Evolutionary conservation across 2,888 invertebrate genomes (phyloP).

Genomic region (Ligdia adustata): DNA sequence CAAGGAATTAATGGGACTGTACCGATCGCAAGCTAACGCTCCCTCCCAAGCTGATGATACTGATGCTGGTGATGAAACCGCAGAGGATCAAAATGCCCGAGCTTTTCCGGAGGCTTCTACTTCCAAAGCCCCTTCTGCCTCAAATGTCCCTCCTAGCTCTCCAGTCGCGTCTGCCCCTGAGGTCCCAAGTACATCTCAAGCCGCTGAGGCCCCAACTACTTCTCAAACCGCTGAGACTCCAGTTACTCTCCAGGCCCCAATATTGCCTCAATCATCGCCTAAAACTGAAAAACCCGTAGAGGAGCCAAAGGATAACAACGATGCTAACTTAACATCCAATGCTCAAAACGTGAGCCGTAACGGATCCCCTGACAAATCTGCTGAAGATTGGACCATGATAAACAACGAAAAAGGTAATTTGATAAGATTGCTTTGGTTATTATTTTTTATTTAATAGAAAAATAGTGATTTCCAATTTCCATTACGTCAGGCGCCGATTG

Average conservation of each 20-base stretch:
- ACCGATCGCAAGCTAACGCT: no score
- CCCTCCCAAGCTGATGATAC: conserved; percentile 22
- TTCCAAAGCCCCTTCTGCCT: background rate
- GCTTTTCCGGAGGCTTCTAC: background rate
- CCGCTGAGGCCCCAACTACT: background rate
- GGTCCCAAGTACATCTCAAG: background rate
- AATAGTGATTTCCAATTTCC: no score
- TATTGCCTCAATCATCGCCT: background rate
- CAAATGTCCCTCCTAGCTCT: background rate
- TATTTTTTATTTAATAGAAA: no score
- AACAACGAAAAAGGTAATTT: conserved; percentile 66
- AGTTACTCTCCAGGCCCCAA: background rate
- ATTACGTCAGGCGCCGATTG: no score
- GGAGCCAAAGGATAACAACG: background rate
- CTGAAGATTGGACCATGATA: conserved; percentile 70
- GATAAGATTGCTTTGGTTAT: background rate
- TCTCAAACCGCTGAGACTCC: background rate
- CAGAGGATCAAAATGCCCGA: background rate
- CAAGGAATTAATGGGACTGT: no score
- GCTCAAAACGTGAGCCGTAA: conserved; percentile 40
- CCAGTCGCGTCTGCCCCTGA: no score
- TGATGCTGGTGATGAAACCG: conserved; percentile 10
- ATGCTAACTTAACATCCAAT: background rate
- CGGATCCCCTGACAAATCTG: conserved; percentile 54
- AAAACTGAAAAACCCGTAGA: conserved; percentile 2